Base-by-base conservation (phyloP, 2,888 invertebrate species). In the Andrena bucephala region DNA sequence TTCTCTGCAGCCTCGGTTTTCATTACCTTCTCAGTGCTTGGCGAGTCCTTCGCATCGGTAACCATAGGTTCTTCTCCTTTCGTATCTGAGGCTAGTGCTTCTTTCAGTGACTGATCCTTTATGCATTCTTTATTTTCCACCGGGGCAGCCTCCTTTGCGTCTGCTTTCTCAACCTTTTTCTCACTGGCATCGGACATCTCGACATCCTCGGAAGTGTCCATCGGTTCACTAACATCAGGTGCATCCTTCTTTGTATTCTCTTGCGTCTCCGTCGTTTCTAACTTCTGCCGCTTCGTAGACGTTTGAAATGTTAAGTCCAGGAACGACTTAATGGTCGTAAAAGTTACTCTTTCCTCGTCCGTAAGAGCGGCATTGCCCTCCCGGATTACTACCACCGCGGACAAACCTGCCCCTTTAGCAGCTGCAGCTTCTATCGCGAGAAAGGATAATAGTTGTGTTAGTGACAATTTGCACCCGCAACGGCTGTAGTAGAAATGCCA, bases 281-380 rank as follows among this genome's bases (percentile, higher is more conserved):
- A 57, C 77, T 94, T 94, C 76, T 92, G 93, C 48, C 94, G 92
- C 67, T 94, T 94, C 2, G 90, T 85, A 10, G 93, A 87, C 1
- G 89, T 86, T 88, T 92, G 91, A 89, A 93, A 93, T 4, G 91
- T 83, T 77, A 96, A 94, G 85, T 96, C 96, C 50, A 95, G 94
- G 91, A 97, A 96, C 81, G 96, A 95, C 85, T 95, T 94, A 59
- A 97, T 94, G 48, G 96, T 95, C 13, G 95, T 94, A 93, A 95
- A 97, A 31, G 94, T 89, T 10, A 93, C 91, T 68, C 94, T 94
- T 5, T 95, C 96, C 20, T 96, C 96, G 10, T 96, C 95, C 4
- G 95, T 94, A 0, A 98, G 94, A 0, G 96, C 95, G 0, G 95
- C 96, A 94, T 98, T 98, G 71, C 98, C 98, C 83, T 97, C 97